These are phyloP conservation scores for Aporrectodea caliginosa DNA, from an alignment of 1,140 invertebrate genomes.

Conservation along the genomic window DNA sequence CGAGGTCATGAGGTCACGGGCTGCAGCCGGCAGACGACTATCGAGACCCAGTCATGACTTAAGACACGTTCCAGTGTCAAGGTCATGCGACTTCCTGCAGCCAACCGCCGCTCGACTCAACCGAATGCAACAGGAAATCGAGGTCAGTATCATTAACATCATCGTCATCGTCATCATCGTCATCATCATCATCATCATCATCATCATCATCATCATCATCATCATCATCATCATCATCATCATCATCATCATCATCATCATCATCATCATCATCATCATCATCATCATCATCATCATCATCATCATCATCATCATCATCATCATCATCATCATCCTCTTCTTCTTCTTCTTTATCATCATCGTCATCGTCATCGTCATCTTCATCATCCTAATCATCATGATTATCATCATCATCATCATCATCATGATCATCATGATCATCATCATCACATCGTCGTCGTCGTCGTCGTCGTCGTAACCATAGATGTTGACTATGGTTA, in stretches of 20 bases:
- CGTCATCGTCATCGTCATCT: no score
- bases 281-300: no score
- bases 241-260: slow-evolving; percentile 17
- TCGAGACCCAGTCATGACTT: not conserved
- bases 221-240: slow-evolving; percentile 2
- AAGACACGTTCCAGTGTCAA: not conserved
- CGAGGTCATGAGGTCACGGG: not conserved
- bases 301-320: no score
- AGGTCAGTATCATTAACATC: not conserved
- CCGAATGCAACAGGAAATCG: not conserved
- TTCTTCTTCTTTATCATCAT: no score
- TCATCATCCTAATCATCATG: no score
- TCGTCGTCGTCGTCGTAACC: no score
- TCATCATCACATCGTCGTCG: no score
- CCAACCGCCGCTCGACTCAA: not conserved
- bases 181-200: slow-evolving; percentile 10
- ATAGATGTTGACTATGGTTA: no score
- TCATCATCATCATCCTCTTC: no score
- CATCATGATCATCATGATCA: no score
- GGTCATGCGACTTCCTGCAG: not conserved
- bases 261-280: slow-evolving; percentile 7
- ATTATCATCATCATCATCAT: no score
- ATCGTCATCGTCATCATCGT: not conserved
- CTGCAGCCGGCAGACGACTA: not conserved
- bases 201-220: slow-evolving; percentile 16